These are phyloP conservation scores for Porites cylindrica DNA, from an alignment of 92 coral and sea anemone genomes.

Conservation along the genomic window DNA sequence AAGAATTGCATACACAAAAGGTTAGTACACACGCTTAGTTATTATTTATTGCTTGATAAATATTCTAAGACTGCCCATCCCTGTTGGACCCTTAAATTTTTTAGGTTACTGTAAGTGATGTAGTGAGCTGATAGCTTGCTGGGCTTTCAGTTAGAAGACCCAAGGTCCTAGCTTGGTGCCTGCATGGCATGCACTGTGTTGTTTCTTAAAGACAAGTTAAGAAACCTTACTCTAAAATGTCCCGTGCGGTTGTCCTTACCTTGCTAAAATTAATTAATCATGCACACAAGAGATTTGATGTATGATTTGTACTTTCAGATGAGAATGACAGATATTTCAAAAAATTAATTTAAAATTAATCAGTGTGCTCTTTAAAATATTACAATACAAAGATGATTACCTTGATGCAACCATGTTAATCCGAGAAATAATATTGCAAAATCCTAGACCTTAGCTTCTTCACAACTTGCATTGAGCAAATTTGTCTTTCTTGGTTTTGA, in stretches of 20 bases:
- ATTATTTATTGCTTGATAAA: neutral
- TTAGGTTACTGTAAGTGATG: neutral
- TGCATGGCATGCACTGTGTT: neutral
- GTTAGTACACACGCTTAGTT: constrained; percentile 2
- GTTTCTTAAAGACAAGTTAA: constrained; percentile 19
- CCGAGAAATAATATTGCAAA: no score
- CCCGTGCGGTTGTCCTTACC: neutral
- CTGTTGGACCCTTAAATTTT: neutral
- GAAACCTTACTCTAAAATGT: neutral
- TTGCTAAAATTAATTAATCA: neutral
- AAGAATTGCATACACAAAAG: neutral
- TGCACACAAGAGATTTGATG: constrained; percentile 27
- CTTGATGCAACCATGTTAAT: no score
- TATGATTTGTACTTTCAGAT: constrained; percentile 14
- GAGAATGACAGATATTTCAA: no score
- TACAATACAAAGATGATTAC: no score
- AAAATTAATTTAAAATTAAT: no score
- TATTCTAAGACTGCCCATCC: neutral
- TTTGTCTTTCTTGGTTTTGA: no score
- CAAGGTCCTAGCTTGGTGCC: no score
- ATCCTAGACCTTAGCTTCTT: no score
- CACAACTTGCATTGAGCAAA: no score
- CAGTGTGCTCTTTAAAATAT: no score
- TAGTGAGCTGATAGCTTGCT: neutral
- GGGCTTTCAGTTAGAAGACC: neutral